These are phyloP conservation scores for Sycon ciliatum DNA, from an alignment of 37 sponge, comb jelly and placozoan species.

Conservation along the genomic window DNA sequence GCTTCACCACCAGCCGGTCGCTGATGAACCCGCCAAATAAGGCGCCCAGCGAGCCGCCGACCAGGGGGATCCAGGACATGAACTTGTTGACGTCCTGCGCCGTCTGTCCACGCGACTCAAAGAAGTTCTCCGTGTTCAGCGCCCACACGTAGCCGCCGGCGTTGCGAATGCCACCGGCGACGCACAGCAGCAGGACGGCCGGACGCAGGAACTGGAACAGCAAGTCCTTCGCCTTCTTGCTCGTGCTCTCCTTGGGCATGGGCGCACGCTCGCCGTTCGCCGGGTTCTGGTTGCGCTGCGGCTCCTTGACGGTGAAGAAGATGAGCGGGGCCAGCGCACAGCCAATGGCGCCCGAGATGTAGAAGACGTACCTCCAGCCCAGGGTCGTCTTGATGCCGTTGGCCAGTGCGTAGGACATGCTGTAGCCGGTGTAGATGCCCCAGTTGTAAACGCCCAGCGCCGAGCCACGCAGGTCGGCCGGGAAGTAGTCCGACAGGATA, in stretches of 20 bases:
- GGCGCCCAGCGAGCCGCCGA: constrained; percentile 63
- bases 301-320: constrained; percentile 52
- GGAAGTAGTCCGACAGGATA: constrained; percentile 70
- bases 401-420: constrained; percentile 47
- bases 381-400: constrained; percentile 38
- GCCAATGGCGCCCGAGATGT: constrained; percentile 26
- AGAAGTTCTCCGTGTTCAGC: constrained; percentile 69
- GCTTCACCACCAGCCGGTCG: constrained; percentile 39
- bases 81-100: neutral
- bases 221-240: neutral
- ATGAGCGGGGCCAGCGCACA: constrained; percentile 39
- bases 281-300: constrained; percentile 17
- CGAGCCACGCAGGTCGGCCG: constrained; percentile 34
- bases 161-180: constrained; percentile 68
- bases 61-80: constrained; percentile 52
- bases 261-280: neutral
- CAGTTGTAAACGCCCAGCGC: constrained; percentile 38
- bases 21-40: constrained; percentile 63
- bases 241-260: neutral
- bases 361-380: constrained; percentile 78
- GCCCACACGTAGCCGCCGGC: constrained; percentile 85
- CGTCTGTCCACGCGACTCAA: constrained; percentile 14
- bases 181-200: constrained; percentile 53
- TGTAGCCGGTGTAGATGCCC: constrained; percentile 32
- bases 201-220: constrained; percentile 31